Conservation (phyloP, 1,140 invertebrate species). For the Nephila pilipes region DNA sequence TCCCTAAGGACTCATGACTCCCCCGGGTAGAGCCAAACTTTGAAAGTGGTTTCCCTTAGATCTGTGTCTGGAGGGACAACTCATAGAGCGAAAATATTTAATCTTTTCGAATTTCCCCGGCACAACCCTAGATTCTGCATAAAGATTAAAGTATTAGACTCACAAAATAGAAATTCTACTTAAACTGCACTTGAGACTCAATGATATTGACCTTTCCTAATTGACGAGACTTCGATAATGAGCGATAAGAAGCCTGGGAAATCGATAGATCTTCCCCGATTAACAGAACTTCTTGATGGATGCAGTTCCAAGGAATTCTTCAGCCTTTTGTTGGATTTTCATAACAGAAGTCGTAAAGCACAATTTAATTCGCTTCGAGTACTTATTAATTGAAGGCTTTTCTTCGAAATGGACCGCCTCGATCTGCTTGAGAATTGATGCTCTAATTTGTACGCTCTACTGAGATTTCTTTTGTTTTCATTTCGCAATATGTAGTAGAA, state of each 20-base stretch:
- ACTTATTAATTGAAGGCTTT: not conserved
- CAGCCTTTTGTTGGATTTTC: not conserved
- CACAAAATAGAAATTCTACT: conserved; percentile 59
- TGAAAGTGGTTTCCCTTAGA: conserved; percentile 76
- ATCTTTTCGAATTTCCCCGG: conserved; percentile 69
- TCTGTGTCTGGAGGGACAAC: conserved; percentile 60
- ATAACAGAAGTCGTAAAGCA: not conserved
- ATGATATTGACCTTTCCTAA: conserved; percentile 46
- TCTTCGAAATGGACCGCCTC: too few species aligned
- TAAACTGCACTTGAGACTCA: conserved; percentile 26
- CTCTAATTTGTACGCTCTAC: too few species aligned
- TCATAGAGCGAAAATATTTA: conserved; percentile 76
- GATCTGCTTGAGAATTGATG: too few species aligned
- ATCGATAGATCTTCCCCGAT: not conserved
- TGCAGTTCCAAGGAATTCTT: not conserved
- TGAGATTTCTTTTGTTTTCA: too few species aligned
- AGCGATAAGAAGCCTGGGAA: conserved; percentile 12
- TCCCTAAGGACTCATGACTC: not conserved
- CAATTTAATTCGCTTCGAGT: not conserved
- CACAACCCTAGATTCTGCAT: conserved; percentile 44
- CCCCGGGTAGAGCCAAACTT: conserved; percentile 64
- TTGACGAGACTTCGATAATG: conserved; percentile 25
- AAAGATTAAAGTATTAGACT: conserved; percentile 69
- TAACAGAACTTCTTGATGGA: not conserved
- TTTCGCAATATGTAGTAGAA: too few species aligned